Percentiles rank a stretch among this genome's conserved stretches.
These are phyloP conservation scores for Bombus soroeensis DNA, from an alignment of 1,140 invertebrate species.

Conservation along the genomic window DNA sequence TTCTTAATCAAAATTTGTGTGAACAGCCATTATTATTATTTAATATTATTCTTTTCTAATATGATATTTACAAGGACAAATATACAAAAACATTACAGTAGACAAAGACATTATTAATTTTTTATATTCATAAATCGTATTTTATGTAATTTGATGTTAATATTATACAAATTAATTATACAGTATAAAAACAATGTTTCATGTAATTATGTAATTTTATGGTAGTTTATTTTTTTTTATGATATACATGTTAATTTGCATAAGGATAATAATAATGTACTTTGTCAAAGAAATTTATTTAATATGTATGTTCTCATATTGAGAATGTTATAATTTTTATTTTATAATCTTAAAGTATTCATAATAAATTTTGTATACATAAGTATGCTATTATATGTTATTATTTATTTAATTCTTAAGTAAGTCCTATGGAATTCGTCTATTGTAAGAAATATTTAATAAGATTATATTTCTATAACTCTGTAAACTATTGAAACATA, in stretches of 20 bases:
- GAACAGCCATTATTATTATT: not conserved
- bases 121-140: not conserved
- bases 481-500: constrained; percentile 25
- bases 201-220: not conserved
- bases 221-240: constrained; percentile 17
- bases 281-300: constrained; percentile 40
- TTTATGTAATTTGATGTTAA: not conserved
- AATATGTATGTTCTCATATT: constrained; percentile 52
- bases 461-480: constrained; percentile 23
- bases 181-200: not conserved
- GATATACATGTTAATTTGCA: not conserved
- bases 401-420: constrained; percentile 27
- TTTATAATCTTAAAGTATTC: constrained; percentile 34
- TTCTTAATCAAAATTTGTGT: not conserved
- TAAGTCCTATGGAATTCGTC: constrained; percentile 15
- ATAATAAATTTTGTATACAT: constrained; percentile 50
- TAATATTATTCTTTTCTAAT: not conserved
- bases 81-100: not conserved
- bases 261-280: constrained; percentile 17
- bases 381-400: constrained; percentile 28
- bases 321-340: constrained; percentile 44
- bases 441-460: constrained; percentile 28
- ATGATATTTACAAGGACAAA: constrained; percentile 8
- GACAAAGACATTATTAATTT: not conserved
- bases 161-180: not conserved